A percentile compares a stretch with the other conserved stretches of the same genome.
Conservation (phyloP, 2,113 vertebrate genomes). For the Lamprologus tigripictilis region DNA sequence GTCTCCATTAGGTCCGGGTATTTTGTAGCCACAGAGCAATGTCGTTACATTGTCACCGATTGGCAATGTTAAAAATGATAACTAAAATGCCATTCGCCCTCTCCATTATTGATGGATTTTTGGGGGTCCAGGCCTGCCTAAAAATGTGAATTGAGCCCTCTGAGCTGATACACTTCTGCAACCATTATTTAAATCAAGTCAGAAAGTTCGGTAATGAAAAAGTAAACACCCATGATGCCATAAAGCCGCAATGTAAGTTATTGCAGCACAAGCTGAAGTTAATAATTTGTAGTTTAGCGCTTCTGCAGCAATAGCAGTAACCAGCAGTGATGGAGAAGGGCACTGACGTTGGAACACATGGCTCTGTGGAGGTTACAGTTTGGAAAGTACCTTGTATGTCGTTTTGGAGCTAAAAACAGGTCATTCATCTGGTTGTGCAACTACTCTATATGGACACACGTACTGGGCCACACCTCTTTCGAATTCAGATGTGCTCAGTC, state of each 20-base stretch:
- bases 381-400: neutral
- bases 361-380: neutral
- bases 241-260: neutral
- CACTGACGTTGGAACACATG: neutral
- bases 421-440: neutral
- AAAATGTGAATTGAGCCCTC: neutral
- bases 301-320: neutral
- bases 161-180: neutral
- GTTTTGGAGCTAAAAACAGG: neutral
- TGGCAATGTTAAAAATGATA: neutral
- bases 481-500: neutral
- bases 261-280: neutral
- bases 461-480: neutral
- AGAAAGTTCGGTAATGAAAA: neutral
- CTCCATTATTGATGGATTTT: neutral
- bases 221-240: neutral
- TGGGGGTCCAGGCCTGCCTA: neutral
- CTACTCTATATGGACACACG: neutral
- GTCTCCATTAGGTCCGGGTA: neutral
- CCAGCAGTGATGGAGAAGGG: neutral
- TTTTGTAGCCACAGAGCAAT: neutral
- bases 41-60: neutral
- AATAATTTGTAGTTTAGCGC: neutral
- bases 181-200: neutral
- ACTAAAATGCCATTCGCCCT: neutral